Conservation (phyloP, 2,113 vertebrate species). For the Tichodroma muraria region DNA sequence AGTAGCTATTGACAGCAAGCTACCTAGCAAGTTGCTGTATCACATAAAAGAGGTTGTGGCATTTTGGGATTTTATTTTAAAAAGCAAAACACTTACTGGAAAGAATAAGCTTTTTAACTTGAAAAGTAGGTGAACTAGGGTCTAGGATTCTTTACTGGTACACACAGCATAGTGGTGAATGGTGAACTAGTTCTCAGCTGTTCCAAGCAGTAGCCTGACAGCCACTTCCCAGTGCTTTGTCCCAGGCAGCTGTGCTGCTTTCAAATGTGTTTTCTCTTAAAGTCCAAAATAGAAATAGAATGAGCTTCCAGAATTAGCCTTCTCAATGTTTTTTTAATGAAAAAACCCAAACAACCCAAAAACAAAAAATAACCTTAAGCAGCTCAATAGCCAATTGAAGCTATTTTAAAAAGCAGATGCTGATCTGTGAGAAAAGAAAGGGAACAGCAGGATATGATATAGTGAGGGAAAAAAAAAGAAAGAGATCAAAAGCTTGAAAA, state of each 20-base stretch:
- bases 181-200: neutral
- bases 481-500: neutral
- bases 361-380: conserved; percentile 11
- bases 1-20: neutral
- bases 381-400: neutral
- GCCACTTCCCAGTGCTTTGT: neutral
- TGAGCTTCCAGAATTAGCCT: conserved; percentile 42
- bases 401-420: conserved; percentile 22
- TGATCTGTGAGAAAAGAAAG: conserved; percentile 24
- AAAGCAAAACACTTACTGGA: neutral
- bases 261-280: conserved; percentile 14
- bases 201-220: neutral
- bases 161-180: neutral
- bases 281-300: conserved; percentile 49
- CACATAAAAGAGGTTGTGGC: neutral
- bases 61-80: neutral
- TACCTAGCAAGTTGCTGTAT: neutral
- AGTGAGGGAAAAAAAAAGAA: neutral
- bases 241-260: conserved; percentile 15
- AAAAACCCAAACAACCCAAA: conserved; percentile 1
- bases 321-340: neutral
- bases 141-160: neutral
- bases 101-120: neutral
- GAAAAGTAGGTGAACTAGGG: neutral
- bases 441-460: neutral